Conservation (phyloP, 2,888 invertebrate genomes). For the Euzophera pinguis region DNA sequence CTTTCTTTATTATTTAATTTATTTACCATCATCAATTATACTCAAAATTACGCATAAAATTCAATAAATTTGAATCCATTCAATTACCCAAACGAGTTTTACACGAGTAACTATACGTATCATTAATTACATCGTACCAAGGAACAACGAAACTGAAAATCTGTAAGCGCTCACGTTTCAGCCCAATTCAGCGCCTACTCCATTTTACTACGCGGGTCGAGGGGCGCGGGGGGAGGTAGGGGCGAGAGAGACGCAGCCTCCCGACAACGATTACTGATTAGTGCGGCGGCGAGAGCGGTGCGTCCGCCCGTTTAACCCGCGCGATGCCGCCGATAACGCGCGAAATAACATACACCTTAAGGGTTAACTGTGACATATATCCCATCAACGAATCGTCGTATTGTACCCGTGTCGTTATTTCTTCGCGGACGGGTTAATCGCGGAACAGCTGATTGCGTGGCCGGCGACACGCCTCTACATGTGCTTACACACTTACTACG, state of each 20-base stretch:
- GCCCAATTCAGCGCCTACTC: constrained; percentile 42
- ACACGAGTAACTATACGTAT: not conserved
- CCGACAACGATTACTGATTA: constrained; percentile 81
- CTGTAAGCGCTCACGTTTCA: constrained; percentile 23
- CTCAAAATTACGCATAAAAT: no score
- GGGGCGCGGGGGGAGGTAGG: constrained; percentile 34
- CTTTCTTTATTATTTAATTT: no score
- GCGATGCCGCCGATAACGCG: constrained; percentile 44
- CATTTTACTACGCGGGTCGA: constrained; percentile 55
- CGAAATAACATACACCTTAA: not conserved
- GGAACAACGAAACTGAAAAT: not conserved
- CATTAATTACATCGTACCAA: not conserved
- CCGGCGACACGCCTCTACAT: constrained; percentile 58
- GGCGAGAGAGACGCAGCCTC: constrained; percentile 70
- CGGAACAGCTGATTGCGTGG: constrained; percentile 62
- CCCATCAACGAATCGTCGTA: not conserved
- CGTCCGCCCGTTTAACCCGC: constrained; percentile 56
- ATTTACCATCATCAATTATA: no score
- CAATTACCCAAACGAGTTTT: not conserved
- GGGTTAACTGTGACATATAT: not conserved
- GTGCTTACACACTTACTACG: constrained; percentile 64
- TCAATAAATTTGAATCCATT: no score
- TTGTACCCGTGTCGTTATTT: not conserved
- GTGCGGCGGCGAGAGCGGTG: constrained; percentile 74
- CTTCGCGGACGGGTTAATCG: constrained; percentile 18